These are phyloP conservation scores for Atta cephalotes DNA, from an alignment of 1,140 invertebrate species.

Conservation along the genomic window DNA sequence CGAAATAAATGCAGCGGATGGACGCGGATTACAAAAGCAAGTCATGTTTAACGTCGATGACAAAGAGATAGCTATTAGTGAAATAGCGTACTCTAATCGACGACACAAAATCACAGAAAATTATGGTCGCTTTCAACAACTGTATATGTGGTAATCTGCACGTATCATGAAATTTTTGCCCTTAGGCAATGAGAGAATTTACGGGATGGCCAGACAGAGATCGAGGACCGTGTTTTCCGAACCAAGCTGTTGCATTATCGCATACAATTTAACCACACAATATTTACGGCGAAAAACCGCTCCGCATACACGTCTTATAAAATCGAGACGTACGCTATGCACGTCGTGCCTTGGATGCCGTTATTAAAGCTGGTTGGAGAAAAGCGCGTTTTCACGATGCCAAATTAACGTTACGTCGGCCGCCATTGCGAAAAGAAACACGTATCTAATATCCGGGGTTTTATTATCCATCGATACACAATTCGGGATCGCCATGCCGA, in stretches of 20 bases:
- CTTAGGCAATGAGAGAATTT: constrained; percentile 44
- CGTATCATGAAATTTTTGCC: constrained; percentile 5
- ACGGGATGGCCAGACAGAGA: constrained; percentile 9
- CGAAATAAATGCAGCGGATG: not conserved
- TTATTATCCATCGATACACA: constrained; percentile 62
- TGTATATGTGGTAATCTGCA: not conserved
- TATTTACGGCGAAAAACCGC: constrained; percentile 52
- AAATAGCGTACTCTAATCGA: not conserved
- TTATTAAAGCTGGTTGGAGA: constrained; percentile 47
- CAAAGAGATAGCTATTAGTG: constrained; percentile 17
- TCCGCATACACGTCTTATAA: not conserved
- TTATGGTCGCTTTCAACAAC: not conserved
- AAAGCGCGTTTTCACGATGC: constrained; percentile 34
- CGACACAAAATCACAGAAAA: constrained; percentile 40
- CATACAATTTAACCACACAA: constrained; percentile 56
- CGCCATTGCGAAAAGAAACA: constrained; percentile 59
- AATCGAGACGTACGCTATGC: constrained; percentile 51
- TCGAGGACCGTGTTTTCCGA: constrained; percentile 61
- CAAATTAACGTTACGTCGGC: constrained; percentile 47
- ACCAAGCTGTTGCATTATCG: constrained; percentile 72
- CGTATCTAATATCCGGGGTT: constrained; percentile 56
- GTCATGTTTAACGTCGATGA: not conserved
- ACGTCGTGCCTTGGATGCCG: constrained; percentile 39
- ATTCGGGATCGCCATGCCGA: too few species aligned
- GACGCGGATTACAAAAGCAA: not conserved